phyloP scores from a whole-genome alignment of 1,140 invertebrate genomes.

The Doryteuthis pealeii region DNA sequence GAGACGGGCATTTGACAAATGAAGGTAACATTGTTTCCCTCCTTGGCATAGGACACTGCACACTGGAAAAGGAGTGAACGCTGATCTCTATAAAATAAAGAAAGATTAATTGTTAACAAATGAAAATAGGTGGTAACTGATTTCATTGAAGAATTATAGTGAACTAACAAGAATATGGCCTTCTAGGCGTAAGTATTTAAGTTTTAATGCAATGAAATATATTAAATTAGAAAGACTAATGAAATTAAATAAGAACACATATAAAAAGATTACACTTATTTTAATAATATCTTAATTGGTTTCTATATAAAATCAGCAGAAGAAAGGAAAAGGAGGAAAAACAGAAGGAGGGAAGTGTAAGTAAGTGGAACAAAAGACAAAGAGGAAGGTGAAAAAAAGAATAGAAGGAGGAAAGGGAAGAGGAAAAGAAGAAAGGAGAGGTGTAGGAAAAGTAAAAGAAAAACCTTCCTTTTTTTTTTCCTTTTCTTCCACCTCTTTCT shows the following conservation, averaged over 20 bases:
- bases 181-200: too few relatives aligned
- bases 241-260: too few relatives aligned
- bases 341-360: neutral
- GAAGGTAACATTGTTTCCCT: constrained; percentile 24
- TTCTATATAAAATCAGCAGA: too few relatives aligned
- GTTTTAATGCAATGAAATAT: too few relatives aligned
- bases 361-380: neutral
- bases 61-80: constrained; percentile 27
- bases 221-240: too few relatives aligned
- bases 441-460: neutral
- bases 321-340: too few relatives aligned
- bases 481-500: too few relatives aligned
- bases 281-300: too few relatives aligned
- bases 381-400: neutral
- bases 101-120: neutral
- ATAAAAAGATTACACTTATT: too few relatives aligned
- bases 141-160: too few relatives aligned
- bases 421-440: neutral
- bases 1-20: constrained; percentile 23
- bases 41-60: constrained; percentile 26
- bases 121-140: neutral
- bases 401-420: neutral
- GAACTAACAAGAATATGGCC: too few relatives aligned
- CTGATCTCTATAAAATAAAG: constrained; percentile 17
- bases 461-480: too few relatives aligned